Evolutionary conservation across 1,140 invertebrate species (phyloP), one percentile per base, ranked within the genome.

Genomic region (Zophobas morio): DNA sequence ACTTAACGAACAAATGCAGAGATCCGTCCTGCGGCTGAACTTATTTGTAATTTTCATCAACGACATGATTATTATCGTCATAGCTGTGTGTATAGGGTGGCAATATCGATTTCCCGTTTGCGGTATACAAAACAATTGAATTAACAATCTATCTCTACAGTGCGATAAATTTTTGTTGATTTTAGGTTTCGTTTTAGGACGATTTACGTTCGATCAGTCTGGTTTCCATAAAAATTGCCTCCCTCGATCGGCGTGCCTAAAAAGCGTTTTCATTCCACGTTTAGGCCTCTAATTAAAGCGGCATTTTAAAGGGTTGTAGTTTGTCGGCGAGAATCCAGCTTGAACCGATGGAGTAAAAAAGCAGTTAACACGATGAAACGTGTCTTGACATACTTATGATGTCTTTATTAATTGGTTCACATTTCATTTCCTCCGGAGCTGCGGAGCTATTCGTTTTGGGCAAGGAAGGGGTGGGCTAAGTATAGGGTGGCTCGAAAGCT

Each of bases 331-430:
- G 20, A 20, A 20, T 20, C 20, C 20, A 54, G 32, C 32, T 42
- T 8, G 60, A 36, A 66, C 8, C n/a, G 60, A 40, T 36, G 39
- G 42, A 66, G 35, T 37, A 60, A 60, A 60, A 60, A 60, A 37
- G 56, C 36, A 60, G 56, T 60, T 54, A 60, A 66, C 39, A 66
- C 37, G 39, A 42, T 36, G 60, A 66, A 74, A 54, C 71, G 71
- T 54, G 71, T 74, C 71, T 54, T 74, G 71, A 74, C 71, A 57
- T 42, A 32, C 51, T 74, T 66, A 75, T 75, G 74, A 75, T 57
- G 74, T 66, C 74, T 66, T 75, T 75, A 75, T 75, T 75, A 75
- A 75, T 63, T 75, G 74, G 54, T 75, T 75, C 74, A 75, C 74
- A 75, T 75, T 60, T 66, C 74, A 75, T 75, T 75, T 75, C 74